Conservation (phyloP, 2,888 invertebrate genomes). For the Sphecodes monilicornis region DNA sequence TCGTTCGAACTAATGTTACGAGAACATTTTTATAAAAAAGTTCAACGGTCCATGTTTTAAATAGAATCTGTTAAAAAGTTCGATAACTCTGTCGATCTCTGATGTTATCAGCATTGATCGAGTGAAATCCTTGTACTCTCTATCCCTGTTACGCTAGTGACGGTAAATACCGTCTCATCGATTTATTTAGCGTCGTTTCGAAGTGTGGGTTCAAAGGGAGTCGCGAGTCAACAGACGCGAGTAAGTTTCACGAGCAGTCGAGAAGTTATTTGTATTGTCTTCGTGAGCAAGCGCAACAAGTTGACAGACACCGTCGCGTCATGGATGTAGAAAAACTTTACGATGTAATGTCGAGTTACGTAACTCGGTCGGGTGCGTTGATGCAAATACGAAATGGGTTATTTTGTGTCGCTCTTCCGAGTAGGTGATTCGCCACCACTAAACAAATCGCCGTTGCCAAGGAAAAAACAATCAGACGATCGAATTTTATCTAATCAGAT, state of each 20-base stretch:
- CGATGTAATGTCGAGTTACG: constrained; percentile 52
- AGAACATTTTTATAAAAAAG: background rate
- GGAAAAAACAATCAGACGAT: background rate
- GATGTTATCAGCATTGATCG: background rate
- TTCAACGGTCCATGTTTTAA: background rate
- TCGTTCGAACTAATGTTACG: background rate
- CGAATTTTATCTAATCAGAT: background rate
- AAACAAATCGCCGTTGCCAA: background rate
- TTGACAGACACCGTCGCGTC: constrained; percentile 56
- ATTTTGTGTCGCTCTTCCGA: constrained; percentile 27
- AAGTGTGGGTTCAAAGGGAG: constrained; percentile 20
- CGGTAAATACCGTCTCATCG: background rate
- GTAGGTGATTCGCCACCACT: constrained; percentile 3
- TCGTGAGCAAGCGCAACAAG: constrained; percentile 53
- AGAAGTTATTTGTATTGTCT: constrained; percentile 55
- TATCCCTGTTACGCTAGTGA: background rate
- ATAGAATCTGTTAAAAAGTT: background rate
- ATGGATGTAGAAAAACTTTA: constrained; percentile 55
- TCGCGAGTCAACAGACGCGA: constrained; percentile 37
- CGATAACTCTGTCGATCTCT: background rate
- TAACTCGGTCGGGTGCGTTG: constrained; percentile 26
- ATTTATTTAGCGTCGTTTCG: constrained; percentile 22
- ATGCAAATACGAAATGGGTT: constrained; percentile 35
- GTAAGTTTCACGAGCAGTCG: constrained; percentile 29
- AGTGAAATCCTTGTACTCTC: background rate